Base-by-base conservation (phyloP, 1,140 invertebrate species). In the Drosophila bocqueti region DNA sequence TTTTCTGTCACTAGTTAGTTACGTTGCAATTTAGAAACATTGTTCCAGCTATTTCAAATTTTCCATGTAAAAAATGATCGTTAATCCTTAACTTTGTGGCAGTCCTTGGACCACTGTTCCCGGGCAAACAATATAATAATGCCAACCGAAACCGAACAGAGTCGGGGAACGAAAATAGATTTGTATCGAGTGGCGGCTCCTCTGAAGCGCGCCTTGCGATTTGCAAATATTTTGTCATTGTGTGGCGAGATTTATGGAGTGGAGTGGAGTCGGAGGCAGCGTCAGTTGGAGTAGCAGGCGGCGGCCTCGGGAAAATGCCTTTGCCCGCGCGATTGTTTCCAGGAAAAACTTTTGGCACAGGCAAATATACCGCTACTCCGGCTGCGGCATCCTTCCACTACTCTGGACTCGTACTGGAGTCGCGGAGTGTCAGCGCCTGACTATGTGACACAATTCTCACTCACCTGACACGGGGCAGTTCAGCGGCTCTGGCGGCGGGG, bases 191-290 rank as follows among this genome's bases (percentile, higher is more conserved):
- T 77, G 90, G 90, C 90, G 90, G 90, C 85, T 90, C 83, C 83
- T 92, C 85, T 92, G 79, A 83, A 90, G 85, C 81, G 77, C 89
- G 85, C 91, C 86, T 90, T 90, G 84, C 87, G 90, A 92, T 92
- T 92, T 92, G 90, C 90, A 90, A 92, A 92, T 92, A 92, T 92
- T 92, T 92, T 92, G 90, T 92, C 90, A 92, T 92, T 92, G 90
- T 90, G 85, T 92, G 83, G 82, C 83, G 79, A 92, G 90, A 92
- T 92, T 92, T 92, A 92, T 92, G 86, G 90, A 92, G 90, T 92
- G 87, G 75, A 87, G 81, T 74, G 67, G 64, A 79, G 79, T 81
- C 61, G 52, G 65, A 79, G 64, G 66, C 57, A 72, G 59, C 71
- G 59, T 61, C 63, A 61, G 52, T 36, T 47, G 38, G 54, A 66